phyloP scores from a whole-genome alignment of 2,113 vertebrate species.

The Syrmaticus mikado region DNA sequence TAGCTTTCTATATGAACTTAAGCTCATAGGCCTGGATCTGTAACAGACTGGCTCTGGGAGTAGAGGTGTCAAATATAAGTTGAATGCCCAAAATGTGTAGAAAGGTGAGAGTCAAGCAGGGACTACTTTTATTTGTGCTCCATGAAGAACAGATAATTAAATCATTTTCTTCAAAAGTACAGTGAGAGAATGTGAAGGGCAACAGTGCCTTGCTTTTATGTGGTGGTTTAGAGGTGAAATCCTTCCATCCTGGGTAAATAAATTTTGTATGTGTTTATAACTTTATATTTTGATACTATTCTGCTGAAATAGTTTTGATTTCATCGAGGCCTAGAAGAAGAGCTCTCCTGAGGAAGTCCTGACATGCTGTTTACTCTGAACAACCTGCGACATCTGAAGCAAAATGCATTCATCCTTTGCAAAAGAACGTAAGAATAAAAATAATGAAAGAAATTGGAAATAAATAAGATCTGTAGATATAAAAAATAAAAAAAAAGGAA shows the following conservation, averaged over 20 bases:
- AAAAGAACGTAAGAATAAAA: constrained; percentile 11
- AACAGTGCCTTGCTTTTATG: neutral
- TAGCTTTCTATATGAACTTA: neutral
- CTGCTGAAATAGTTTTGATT: constrained; percentile 18
- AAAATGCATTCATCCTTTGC: constrained; percentile 22
- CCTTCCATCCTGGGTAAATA: neutral
- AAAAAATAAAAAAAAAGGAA: neutral
- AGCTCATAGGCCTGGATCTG: neutral
- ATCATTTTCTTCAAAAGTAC: neutral
- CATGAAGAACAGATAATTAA: neutral
- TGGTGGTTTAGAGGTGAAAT: neutral
- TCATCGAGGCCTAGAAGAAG: neutral
- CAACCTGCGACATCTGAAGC: constrained; percentile 26
- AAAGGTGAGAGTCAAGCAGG: neutral
- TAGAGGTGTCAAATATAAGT: neutral
- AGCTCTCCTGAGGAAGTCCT: constrained; percentile 27
- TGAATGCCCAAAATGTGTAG: neutral
- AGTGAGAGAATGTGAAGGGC: neutral
- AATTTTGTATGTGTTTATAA: neutral
- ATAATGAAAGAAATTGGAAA: constrained; percentile 38
- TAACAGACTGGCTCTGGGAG: neutral
- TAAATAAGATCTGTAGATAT: neutral
- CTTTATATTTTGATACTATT: neutral
- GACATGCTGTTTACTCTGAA: constrained; percentile 41
- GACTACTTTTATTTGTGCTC: neutral